Conservation (phyloP, 1,140 invertebrate genomes). For the Nebria ingens region DNA sequence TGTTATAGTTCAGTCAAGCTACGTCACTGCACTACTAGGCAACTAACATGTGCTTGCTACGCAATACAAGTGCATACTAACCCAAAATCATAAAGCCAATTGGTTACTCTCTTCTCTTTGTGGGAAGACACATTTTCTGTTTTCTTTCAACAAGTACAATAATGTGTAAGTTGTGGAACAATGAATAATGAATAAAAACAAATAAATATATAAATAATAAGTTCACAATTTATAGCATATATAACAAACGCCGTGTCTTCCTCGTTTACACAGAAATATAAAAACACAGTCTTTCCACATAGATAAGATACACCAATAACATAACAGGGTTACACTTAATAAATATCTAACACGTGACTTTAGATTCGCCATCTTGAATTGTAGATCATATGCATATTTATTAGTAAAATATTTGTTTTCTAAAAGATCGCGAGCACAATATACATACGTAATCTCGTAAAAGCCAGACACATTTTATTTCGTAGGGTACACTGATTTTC, state of each 20-base stretch:
- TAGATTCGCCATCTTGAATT: no score
- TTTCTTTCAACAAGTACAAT: constrained; percentile 16
- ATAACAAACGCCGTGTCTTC: constrained; percentile 18
- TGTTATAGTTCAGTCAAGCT: constrained; percentile 22
- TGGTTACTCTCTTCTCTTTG: constrained; percentile 41
- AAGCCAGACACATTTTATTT: no score
- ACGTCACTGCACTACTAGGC: constrained; percentile 9
- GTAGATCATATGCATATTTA: no score
- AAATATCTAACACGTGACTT: constrained; percentile 7
- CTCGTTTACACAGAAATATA: constrained; percentile 18
- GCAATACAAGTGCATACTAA: constrained; percentile 8
- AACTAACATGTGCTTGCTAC: constrained; percentile 12
- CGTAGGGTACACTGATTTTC: no score
- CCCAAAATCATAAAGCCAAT: constrained; percentile 9
- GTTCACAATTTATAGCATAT: not conserved
- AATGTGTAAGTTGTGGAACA: constrained; percentile 5
- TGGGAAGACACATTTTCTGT: constrained; percentile 85
- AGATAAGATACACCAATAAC: constrained; percentile 35
- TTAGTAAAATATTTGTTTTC: no score
- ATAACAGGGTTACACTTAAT: constrained; percentile 15
- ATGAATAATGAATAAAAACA: constrained; percentile 6
- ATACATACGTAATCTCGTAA: no score
- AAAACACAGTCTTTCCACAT: constrained; percentile 36
- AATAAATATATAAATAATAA: constrained; percentile 10
- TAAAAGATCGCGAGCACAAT: no score